Percentiles rank a stretch among this genome's conserved stretches.
phyloP scores from a whole-genome alignment of 2,797 vertebrate genomes.

The Gallinago stenura region DNA sequence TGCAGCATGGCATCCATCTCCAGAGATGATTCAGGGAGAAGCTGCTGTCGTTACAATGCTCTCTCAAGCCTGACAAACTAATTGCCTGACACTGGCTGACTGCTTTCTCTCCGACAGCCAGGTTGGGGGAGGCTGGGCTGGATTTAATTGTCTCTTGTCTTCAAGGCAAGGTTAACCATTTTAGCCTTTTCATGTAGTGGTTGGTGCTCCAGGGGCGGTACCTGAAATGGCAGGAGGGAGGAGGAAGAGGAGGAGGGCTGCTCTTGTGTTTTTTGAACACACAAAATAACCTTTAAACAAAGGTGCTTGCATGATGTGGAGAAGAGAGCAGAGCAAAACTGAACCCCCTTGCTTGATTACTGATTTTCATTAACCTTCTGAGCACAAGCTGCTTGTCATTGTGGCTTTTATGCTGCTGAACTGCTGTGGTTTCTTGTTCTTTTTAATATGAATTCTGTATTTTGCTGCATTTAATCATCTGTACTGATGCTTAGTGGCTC shows the following conservation, averaged over 20 bases:
- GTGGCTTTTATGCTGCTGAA: not conserved
- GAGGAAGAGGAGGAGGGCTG: not conserved
- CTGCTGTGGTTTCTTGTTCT: not conserved
- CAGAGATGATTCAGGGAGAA: not conserved
- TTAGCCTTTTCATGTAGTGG: not conserved
- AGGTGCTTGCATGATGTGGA: fast-evolving
- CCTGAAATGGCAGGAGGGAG: not conserved
- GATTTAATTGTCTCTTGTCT: constrained; percentile 49
- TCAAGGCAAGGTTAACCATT: constrained; percentile 9
- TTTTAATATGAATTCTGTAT: not conserved
- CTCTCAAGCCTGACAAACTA: constrained; percentile 54
- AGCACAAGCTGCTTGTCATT: not conserved
- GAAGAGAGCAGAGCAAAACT: not conserved
- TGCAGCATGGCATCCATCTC: not conserved
- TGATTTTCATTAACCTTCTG: constrained; percentile 38
- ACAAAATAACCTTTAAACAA: not conserved
- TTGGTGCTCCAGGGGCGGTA: fast-evolving
- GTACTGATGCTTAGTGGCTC: not conserved
- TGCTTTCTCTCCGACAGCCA: constrained; percentile 3
- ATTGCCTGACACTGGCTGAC: not conserved
- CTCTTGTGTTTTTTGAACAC: not conserved
- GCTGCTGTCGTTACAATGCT: constrained; percentile 44
- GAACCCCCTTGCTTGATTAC: not conserved
- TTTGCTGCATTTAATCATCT: constrained; percentile 17
- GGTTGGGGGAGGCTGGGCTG: not conserved